Conservation (phyloP, 2,113 vertebrate genomes). For the Synchiropus splendidus region DNA sequence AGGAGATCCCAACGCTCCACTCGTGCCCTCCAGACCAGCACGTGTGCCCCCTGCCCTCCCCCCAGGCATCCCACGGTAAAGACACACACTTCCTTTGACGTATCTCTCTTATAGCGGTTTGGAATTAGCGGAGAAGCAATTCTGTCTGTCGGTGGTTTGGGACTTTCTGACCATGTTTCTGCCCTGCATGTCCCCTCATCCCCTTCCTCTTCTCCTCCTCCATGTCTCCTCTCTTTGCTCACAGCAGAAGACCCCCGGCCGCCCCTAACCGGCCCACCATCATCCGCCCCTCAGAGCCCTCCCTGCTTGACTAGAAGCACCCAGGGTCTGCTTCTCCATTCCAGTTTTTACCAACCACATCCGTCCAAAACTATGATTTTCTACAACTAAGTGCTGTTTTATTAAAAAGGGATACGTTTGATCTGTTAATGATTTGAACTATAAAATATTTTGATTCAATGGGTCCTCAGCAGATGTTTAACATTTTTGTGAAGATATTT, state of each 20-base stretch:
- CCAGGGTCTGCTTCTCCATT: slow-evolving; percentile 43
- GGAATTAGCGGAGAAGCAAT: too few relatives aligned
- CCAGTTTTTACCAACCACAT: slow-evolving; percentile 10
- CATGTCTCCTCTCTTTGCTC: slow-evolving; percentile 41
- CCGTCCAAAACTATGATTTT: slow-evolving; percentile 38
- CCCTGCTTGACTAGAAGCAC: slow-evolving; percentile 78
- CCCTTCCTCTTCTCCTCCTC: neutral
- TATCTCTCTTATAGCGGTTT: too few relatives aligned
- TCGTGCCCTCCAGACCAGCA: slow-evolving; percentile 76
- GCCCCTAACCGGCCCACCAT: slow-evolving; percentile 84
- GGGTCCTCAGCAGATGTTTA: slow-evolving; percentile 16
- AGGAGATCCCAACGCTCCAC: slow-evolving; percentile 65
- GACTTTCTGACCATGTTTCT: slow-evolving; percentile 35
- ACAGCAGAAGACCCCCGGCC: slow-evolving; percentile 83
- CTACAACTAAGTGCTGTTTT: slow-evolving; percentile 7
- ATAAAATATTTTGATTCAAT: slow-evolving; percentile 15
- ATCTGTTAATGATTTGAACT: slow-evolving; percentile 23
- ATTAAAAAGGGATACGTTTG: slow-evolving; percentile 31
- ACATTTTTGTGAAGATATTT: slow-evolving; percentile 16
- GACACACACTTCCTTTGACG: neutral
- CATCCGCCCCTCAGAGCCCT: slow-evolving; percentile 84
- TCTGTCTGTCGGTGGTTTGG: too few relatives aligned
- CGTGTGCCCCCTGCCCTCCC: slow-evolving; percentile 80
- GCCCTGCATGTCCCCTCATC: slow-evolving; percentile 21
- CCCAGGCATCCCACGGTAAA: slow-evolving; percentile 83